Percentiles rank a stretch among this genome's conserved stretches.
Conservation (phyloP, 2,888 invertebrate species). For the Scaptomyza parva region DNA sequence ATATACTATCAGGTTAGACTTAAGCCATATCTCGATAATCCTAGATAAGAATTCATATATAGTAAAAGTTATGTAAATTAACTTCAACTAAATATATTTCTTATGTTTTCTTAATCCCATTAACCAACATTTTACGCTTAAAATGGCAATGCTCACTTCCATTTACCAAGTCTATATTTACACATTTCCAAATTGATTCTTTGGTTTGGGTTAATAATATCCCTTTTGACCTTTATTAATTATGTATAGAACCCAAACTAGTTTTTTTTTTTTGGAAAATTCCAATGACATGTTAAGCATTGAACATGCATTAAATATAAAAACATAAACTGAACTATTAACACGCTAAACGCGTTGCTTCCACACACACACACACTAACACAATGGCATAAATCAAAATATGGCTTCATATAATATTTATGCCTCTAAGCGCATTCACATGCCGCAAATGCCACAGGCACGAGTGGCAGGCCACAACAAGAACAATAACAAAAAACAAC, state of each 20-base stretch:
- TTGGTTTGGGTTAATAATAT: not conserved
- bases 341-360: conserved; percentile 63
- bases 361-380: conserved; percentile 27
- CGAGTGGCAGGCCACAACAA: conserved; percentile 10
- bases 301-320: conserved; percentile 36
- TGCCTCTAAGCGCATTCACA: conserved; percentile 28
- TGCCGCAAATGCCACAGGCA: conserved; percentile 18
- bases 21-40: too few species aligned
- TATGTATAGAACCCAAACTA: conserved; percentile 4
- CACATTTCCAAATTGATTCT: not conserved
- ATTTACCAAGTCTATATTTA: not conserved
- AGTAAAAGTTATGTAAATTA: too few species aligned
- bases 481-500: conserved; percentile 20
- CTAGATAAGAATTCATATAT: too few species aligned
- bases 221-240: not conserved
- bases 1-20: too few species aligned
- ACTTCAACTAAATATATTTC: too few species aligned
- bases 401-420: conserved; percentile 76
- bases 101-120: too few species aligned
- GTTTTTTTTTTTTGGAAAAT: conserved; percentile 15
- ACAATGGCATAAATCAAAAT: conserved; percentile 63
- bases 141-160: not conserved
- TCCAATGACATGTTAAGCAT: conserved; percentile 37
- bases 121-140: too few species aligned
- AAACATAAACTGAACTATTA: conserved; percentile 61